phyloP scores from a whole-genome alignment of 2,113 vertebrate species.

The Manacus vitellinus region DNA sequence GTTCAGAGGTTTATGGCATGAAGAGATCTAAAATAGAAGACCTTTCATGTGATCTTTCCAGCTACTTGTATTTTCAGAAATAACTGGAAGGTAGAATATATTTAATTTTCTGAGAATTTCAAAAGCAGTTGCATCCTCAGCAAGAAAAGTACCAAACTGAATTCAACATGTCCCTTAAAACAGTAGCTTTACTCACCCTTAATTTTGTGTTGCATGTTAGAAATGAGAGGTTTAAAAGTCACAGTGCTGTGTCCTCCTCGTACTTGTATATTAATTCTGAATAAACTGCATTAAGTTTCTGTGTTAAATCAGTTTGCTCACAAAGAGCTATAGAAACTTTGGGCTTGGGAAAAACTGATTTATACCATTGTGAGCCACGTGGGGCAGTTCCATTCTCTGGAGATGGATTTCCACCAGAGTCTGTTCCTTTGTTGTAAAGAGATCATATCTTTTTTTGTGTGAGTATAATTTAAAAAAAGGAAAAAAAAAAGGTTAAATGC shows the following conservation, averaged over 20 bases:
- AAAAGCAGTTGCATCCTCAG: not conserved
- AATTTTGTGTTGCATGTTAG: not conserved
- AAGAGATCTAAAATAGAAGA: not conserved
- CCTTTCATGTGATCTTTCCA: not conserved
- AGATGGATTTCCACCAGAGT: not conserved
- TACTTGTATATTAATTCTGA: not conserved
- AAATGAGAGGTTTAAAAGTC: not conserved
- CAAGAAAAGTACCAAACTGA: not conserved
- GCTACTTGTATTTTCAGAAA: not conserved
- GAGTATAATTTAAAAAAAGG: not conserved
- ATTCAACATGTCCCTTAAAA: not conserved
- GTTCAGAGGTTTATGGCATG: not conserved
- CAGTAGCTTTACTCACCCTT: not conserved
- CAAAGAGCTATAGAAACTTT: not conserved
- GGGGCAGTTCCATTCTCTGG: not conserved
- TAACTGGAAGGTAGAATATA: not conserved
- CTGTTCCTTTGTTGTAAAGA: not conserved
- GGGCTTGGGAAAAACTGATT: not conserved
- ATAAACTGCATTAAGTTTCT: not conserved
- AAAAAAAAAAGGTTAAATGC: not conserved
- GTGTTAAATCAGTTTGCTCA: not conserved
- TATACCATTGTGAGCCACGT: fast-evolving
- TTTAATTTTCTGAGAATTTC: not conserved
- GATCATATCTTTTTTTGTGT: fast-evolving
- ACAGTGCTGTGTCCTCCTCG: not conserved